phyloP scores from a whole-genome alignment of 2,113 vertebrate species.

The Clarias batrachus region DNA sequence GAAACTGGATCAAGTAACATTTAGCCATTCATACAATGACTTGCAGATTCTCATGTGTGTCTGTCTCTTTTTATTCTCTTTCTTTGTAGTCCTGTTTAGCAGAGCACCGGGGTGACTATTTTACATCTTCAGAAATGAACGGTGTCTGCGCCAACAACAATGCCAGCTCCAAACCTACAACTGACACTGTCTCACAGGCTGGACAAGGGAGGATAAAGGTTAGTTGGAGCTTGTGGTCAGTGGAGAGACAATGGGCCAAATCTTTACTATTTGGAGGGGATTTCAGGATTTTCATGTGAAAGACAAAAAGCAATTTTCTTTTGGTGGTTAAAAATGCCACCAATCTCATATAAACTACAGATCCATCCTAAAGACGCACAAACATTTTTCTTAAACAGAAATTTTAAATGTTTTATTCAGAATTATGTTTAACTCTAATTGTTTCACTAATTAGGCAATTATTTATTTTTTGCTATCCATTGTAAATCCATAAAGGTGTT shows the following conservation, averaged over 20 bases:
- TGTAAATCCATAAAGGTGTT: background rate
- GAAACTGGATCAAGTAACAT: background rate
- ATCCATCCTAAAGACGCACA: background rate
- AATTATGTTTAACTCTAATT: background rate
- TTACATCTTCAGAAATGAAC: conserved; percentile 56
- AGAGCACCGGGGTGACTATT: conserved; percentile 15
- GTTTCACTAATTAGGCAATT: background rate
- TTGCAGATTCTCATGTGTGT: background rate
- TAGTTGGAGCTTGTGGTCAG: conserved; percentile 9
- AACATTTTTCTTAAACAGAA: background rate
- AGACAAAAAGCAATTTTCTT: background rate
- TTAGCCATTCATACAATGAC: background rate
- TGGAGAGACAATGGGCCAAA: background rate
- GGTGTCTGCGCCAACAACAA: conserved; percentile 63
- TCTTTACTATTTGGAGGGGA: background rate
- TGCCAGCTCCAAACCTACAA: conserved; percentile 60
- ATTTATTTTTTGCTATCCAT: background rate
- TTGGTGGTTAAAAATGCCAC: background rate
- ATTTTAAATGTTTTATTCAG: background rate
- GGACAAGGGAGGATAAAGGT: conserved; percentile 73
- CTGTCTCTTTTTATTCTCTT: background rate
- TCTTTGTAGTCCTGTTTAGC: background rate
- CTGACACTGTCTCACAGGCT: conserved; percentile 54
- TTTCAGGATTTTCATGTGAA: background rate
- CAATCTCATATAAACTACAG: background rate